Evolutionary conservation across 2,888 invertebrate species (phyloP).

Genomic region (Meandrusa payeni): DNA sequence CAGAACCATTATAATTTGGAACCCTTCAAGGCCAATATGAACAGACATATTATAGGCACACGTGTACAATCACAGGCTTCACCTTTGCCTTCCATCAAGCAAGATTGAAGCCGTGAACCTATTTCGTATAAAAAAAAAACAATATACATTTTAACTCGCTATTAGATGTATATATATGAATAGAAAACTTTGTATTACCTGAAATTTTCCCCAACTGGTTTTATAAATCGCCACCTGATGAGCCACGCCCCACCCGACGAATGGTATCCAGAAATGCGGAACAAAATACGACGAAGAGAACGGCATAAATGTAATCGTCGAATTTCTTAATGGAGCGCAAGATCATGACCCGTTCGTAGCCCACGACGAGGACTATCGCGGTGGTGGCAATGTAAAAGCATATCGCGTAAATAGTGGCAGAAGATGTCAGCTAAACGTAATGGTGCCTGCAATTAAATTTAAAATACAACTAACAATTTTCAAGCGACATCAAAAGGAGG

Average conservation of each 20-base stretch:
- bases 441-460: constrained; percentile 59
- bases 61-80: too few relatives aligned
- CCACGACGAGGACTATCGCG: constrained; percentile 80
- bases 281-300: constrained; percentile 84
- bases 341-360: constrained; percentile 82
- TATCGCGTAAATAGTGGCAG: constrained; percentile 83
- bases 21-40: too few relatives aligned
- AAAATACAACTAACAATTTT: too few relatives aligned
- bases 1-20: too few relatives aligned
- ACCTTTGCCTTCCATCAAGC: too few relatives aligned
- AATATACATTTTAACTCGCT: too few relatives aligned
- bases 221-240: constrained; percentile 85
- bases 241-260: constrained; percentile 86
- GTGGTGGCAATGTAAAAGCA: constrained; percentile 82
- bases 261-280: constrained; percentile 86
- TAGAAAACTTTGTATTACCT: too few relatives aligned
- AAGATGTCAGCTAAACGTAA: constrained; percentile 83
- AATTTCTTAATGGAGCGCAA: constrained; percentile 82
- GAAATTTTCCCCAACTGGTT: constrained; percentile 85
- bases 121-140: too few relatives aligned
- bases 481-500: too few relatives aligned
- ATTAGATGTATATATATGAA: too few relatives aligned
- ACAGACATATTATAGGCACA: too few relatives aligned
- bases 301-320: constrained; percentile 86
- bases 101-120: too few relatives aligned